Conservation (phyloP, 2,113 vertebrate species). For the Anas platyrhynchos region DNA sequence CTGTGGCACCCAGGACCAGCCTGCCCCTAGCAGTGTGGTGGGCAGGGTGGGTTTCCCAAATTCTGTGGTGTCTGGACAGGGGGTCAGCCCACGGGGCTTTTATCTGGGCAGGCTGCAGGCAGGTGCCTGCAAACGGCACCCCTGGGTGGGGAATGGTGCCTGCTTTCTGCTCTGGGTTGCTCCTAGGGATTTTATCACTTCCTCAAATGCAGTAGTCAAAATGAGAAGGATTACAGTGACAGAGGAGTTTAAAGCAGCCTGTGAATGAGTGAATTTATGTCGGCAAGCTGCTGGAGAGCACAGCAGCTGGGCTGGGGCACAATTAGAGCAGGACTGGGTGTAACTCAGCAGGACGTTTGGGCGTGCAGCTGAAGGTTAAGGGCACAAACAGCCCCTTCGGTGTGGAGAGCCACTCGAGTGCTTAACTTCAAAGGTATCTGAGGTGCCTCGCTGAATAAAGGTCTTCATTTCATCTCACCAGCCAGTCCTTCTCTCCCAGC, state of each 20-base stretch:
- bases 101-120: not conserved
- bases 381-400: not conserved
- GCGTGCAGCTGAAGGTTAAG: not conserved
- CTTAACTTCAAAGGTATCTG: conserved; percentile 2
- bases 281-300: not conserved
- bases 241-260: not conserved
- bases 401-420: not conserved
- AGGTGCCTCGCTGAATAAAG: not conserved
- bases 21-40: not conserved
- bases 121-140: not conserved
- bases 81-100: not conserved
- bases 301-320: not conserved
- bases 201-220: not conserved
- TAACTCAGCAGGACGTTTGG: not conserved
- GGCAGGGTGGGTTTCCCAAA: not conserved
- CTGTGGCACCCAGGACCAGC: not conserved
- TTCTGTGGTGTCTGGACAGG: not conserved
- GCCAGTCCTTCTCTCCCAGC: not conserved
- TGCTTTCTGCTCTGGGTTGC: not conserved
- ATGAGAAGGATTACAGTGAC: not conserved
- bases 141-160: not conserved
- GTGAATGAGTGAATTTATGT: not conserved
- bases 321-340: not conserved
- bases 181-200: not conserved
- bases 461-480: conserved; percentile 2